Percentiles rank a stretch among this genome's conserved stretches.
Conservation (phyloP, 2,113 vertebrate species). For the Macquaria australasica region DNA sequence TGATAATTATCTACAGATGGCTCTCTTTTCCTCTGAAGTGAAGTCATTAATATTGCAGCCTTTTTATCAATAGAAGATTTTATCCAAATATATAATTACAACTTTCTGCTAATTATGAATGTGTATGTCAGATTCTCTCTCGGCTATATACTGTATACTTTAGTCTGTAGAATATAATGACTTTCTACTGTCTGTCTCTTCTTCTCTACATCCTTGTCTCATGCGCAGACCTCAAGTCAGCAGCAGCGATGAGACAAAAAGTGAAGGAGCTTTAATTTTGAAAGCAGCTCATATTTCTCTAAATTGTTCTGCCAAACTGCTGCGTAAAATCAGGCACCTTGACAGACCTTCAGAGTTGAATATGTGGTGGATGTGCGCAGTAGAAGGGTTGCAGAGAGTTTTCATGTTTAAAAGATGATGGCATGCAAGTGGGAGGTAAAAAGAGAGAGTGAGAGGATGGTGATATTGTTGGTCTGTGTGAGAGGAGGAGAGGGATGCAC, state of each 20-base stretch:
- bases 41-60: conserved; percentile 32
- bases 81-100: conserved; percentile 21
- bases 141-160: not conserved
- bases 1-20: conserved; percentile 55
- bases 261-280: not conserved
- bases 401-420: conserved; percentile 39
- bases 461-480: not conserved
- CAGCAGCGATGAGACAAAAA: not conserved
- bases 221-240: not conserved
- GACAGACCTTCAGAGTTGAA: not conserved
- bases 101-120: conserved; percentile 9
- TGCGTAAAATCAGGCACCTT: not conserved
- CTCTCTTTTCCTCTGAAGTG: conserved; percentile 27
- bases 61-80: conserved; percentile 13
- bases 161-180: not conserved
- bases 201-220: not conserved
- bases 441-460: not conserved
- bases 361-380: not conserved
- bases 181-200: not conserved
- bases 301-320: not conserved
- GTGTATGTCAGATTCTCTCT: not conserved
- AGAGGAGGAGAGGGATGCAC: not conserved
- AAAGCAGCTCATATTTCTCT: not conserved
- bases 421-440: conserved; percentile 3
- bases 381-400: not conserved